phyloP scores from a whole-genome alignment of 2,797 vertebrate species.

The Crenichthys baileyi region DNA sequence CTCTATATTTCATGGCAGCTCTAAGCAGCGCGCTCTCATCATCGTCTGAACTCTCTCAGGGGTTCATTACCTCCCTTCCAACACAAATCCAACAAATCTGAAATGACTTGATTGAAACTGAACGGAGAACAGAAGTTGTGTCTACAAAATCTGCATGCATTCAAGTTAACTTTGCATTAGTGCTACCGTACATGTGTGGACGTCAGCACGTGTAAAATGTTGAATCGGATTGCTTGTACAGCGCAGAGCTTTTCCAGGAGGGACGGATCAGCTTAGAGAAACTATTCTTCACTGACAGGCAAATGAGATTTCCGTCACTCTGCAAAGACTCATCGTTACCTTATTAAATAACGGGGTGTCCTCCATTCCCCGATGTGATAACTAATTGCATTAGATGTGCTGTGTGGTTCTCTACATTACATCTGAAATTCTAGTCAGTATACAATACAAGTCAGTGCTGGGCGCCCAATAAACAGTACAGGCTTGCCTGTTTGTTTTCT shows the following conservation, averaged over 20 bases:
- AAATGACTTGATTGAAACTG: constrained; percentile 50
- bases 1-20: constrained; percentile 71
- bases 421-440: constrained; percentile 21
- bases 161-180: constrained; percentile 35
- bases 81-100: constrained; percentile 55
- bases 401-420: constrained; percentile 11
- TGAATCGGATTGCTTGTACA: constrained; percentile 19
- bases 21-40: constrained; percentile 44
- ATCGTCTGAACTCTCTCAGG: constrained; percentile 57
- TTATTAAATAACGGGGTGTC: constrained; percentile 66
- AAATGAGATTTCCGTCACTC: constrained; percentile 73
- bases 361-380: constrained; percentile 46
- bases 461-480: constrained; percentile 35
- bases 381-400: constrained; percentile 45
- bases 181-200: constrained; percentile 5
- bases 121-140: constrained; percentile 36
- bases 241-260: constrained; percentile 27
- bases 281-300: constrained; percentile 71
- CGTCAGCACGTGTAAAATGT: constrained; percentile 23
- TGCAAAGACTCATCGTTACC: constrained; percentile 66
- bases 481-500: constrained; percentile 56
- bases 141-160: constrained; percentile 44
- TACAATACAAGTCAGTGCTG: constrained; percentile 34
- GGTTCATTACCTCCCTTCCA: constrained; percentile 67
- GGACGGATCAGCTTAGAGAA: constrained; percentile 34